Evolutionary conservation across 2,797 vertebrate genomes (phyloP).

Genomic region (Loriculus beryllinus): DNA sequence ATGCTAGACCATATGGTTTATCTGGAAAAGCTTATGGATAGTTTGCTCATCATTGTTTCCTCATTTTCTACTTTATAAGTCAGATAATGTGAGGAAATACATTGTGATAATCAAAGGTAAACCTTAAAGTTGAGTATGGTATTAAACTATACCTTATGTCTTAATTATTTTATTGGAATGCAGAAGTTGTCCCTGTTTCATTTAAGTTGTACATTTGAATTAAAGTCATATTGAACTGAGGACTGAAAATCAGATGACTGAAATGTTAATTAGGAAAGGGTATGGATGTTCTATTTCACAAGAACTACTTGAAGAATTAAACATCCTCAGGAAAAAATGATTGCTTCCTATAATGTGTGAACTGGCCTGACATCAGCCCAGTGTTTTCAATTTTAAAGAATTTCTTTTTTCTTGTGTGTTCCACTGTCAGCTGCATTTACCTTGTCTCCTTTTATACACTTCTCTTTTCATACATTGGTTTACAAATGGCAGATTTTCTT

Average conservation of each 20-base stretch:
- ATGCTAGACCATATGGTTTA: neutral
- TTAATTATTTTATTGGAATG: neutral
- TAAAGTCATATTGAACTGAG: neutral
- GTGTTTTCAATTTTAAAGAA: slow-evolving; percentile 4
- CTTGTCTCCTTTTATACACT: neutral
- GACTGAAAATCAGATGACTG: neutral
- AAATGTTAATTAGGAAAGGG: neutral
- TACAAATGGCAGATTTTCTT: slow-evolving; percentile 43
- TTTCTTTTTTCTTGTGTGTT: neutral
- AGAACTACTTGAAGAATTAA: neutral
- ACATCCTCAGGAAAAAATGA: neutral
- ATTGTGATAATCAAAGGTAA: neutral
- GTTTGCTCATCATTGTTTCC: neutral
- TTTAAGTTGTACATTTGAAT: neutral
- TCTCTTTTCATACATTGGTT: neutral
- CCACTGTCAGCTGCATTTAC: neutral
- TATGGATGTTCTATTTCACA: neutral
- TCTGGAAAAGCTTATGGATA: neutral
- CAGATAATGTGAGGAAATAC: neutral
- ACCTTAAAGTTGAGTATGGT: neutral
- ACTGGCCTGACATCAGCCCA: neutral
- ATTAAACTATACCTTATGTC: neutral
- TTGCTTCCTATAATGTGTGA: neutral
- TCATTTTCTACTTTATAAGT: neutral
- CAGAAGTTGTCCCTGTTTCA: neutral